Base-by-base conservation (phyloP, 2,797 vertebrate species). In the Benthosema pterotum region DNA sequence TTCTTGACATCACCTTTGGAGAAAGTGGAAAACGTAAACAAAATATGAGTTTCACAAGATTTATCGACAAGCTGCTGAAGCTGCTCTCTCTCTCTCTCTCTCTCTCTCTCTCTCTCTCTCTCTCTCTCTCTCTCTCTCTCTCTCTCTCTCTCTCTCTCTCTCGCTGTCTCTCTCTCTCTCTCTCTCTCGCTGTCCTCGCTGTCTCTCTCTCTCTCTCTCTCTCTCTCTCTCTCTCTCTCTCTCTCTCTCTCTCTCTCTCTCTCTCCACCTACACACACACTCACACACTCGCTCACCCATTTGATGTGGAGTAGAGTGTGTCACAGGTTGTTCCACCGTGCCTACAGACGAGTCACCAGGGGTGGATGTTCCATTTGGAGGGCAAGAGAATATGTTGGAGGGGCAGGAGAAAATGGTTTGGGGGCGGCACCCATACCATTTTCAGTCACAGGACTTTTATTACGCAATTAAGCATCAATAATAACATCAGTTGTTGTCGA, bases 321-420 rank as follows among this genome's bases (percentile, higher is more conserved):
- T 50, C 22, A 60, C n/a, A 2, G 19, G 56, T 43, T 19, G 61
- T 56, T 56, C 56, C 42, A 69, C 61, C 53, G 57, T 75, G 60
- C 74, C 64, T 69, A 22, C 53, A 65, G 72, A 73, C 59, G 72
- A 72, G 64, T n/a, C n/a, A n/a, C n/a, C n/a, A n/a, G n/a, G n/a
- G n/a, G n/a, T n/a, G n/a, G n/a, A n/a, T n/a, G n/a, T n/a, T n/a
- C n/a, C n/a, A n/a, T n/a, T n/a, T n/a, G n/a, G n/a, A n/a, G n/a
- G n/a, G n/a, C n/a, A n/a, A n/a, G n/a, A n/a, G n/a, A n/a, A n/a
- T n/a, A n/a, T n/a, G n/a, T n/a, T n/a, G n/a, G n/a, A n/a, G n/a
- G n/a, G n/a, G n/a, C n/a, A n/a, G n/a, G n/a, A n/a, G n/a, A n/a
- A n/a, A n/a, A n/a, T n/a, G n/a, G n/a, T n/a, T n/a, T n/a, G n/a